A percentile compares a stretch with the other conserved stretches of the same genome.
phyloP scores from a whole-genome alignment of 1,140 invertebrate genomes.

The Ostrea edulis region DNA sequence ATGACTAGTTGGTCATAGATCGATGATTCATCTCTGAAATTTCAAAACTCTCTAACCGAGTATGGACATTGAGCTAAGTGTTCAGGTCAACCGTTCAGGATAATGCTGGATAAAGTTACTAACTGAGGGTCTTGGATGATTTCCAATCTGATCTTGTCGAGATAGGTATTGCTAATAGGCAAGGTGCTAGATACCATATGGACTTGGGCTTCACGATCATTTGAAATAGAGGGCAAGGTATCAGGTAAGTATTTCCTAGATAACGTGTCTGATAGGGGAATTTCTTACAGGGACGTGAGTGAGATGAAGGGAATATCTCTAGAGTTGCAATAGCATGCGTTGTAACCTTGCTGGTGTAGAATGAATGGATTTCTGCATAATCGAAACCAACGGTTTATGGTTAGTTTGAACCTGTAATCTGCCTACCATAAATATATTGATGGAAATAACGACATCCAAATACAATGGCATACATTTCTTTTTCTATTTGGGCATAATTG shows the following conservation, averaged over 20 bases:
- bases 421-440: too few relatives aligned
- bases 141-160: background rate
- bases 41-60: slow-evolving; percentile 50
- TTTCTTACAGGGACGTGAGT: slow-evolving; percentile 59
- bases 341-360: slow-evolving; percentile 59
- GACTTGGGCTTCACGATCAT: slow-evolving; percentile 40
- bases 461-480: slow-evolving; percentile 80
- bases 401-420: slow-evolving; percentile 56
- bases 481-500: slow-evolving; percentile 49
- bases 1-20: slow-evolving; percentile 54
- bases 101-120: slow-evolving; percentile 11
- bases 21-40: slow-evolving; percentile 48
- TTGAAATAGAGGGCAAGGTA: slow-evolving; percentile 34
- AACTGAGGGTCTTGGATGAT: slow-evolving; percentile 41
- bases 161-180: slow-evolving; percentile 44
- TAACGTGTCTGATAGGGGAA: slow-evolving; percentile 59
- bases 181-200: slow-evolving; percentile 31
- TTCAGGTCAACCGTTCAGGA: slow-evolving; percentile 50
- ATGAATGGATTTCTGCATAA: slow-evolving; percentile 58
- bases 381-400: slow-evolving; percentile 63
- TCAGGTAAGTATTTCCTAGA: slow-evolving; percentile 49
- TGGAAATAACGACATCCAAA: slow-evolving; percentile 80
- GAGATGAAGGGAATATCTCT: slow-evolving; percentile 66
- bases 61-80: background rate
- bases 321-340: slow-evolving; percentile 59